Conservation (phyloP, 2,113 vertebrate genomes). For the Oreocharis arfaki region DNA sequence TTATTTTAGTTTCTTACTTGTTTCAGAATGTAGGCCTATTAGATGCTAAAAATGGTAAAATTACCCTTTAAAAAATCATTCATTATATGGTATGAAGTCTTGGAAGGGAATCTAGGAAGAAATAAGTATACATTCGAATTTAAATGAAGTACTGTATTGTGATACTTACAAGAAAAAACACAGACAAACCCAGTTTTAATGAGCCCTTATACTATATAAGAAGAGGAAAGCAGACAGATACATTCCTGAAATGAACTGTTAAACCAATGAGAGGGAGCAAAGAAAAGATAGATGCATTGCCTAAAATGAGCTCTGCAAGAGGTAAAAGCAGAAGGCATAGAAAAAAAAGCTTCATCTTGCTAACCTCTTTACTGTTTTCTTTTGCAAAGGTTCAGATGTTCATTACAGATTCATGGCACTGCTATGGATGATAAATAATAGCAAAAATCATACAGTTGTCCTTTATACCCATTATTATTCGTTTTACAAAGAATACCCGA, state of each 20-base stretch:
- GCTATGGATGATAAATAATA: not conserved
- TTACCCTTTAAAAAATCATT: conserved; percentile 5
- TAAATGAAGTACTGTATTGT: conserved; percentile 29
- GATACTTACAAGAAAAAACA: not conserved
- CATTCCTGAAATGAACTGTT: not conserved
- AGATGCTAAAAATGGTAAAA: conserved; percentile 21
- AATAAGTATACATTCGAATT: not conserved
- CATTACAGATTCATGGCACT: not conserved
- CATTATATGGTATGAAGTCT: not conserved
- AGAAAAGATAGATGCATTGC: not conserved
- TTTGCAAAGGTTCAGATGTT: not conserved
- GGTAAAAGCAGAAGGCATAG: not conserved
- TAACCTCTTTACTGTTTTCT: not conserved
- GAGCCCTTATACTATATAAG: not conserved
- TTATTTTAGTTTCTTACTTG: conserved; percentile 25
- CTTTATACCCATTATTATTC: not conserved
- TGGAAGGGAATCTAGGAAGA: not conserved
- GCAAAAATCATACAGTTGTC: not conserved
- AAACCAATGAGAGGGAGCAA: not conserved
- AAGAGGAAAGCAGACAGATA: not conserved
- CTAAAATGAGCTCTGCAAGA: conserved; percentile 3
- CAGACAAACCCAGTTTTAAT: conserved; percentile 46
- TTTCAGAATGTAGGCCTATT: conserved; percentile 32
- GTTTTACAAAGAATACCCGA: not conserved
- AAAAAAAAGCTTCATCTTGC: not conserved